Base-by-base conservation (phyloP, 2,797 vertebrate species). In the Myripristis murdjan region DNA sequence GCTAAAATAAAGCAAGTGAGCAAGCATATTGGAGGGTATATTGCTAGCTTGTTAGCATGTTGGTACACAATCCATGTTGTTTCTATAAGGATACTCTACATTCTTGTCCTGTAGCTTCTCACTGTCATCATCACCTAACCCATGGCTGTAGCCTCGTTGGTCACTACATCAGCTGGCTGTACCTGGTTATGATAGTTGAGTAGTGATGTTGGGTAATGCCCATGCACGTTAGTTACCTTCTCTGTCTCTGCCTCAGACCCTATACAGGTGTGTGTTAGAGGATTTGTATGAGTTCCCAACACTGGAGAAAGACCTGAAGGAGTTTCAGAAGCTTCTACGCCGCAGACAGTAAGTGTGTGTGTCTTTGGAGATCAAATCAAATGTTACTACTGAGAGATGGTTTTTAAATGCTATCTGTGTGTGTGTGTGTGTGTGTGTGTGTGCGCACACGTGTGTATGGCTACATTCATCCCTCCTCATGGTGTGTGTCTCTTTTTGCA, bases 251-350 rank as follows among this genome's bases (percentile, higher is more conserved):
- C 52, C 22, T 49, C 84, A 99, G 98, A 98, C 96, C 0, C 94
- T 99, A 81, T 99, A 98, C 88, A 96, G 97, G 81, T 98, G 96
- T 64, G 97, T 99, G 55, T 90, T 99, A 70, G 97, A 99, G 88
- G 98, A 99, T 64, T 94, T 99, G 31, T 99, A 97, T 20, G 97
- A 99, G 88, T 99, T 97, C 78, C 97, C 98, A 0, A 81, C 95
- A 1, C 93, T 99, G 80, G 97, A 99, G 86, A 99, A 97, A 81
- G 97, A 98, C 73, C 90, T 99, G 78, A 99, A 99, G 88, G 97
- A 98, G 90, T 97, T 99, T 85, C 98, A 99, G 84, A 99, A 98
- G 87, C 95, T 99, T 70, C 95, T 99, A 54, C 96, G 97, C 6
- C 97, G 97, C 70, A 95, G 97, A 77, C 98, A 99, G 98, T 99